Evolutionary conservation across 1,140 invertebrate genomes (phyloP).

Genomic region (Procambarus clarkii): DNA sequence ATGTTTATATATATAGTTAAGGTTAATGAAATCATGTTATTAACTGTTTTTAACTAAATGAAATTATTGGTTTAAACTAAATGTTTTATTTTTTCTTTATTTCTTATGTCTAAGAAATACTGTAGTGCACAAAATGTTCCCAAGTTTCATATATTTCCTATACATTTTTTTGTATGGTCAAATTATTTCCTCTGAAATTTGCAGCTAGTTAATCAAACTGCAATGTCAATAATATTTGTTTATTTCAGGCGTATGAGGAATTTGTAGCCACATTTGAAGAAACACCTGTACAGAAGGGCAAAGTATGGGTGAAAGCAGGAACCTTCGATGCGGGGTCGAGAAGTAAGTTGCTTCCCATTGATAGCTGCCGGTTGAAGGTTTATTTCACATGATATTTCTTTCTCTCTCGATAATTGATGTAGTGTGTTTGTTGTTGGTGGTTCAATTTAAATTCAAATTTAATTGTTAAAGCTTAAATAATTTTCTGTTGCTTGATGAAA

Average conservation of each 20-base stretch:
- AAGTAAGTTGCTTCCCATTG: conserved; percentile 79
- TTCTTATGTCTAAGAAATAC: no score
- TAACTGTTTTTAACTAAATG: no score
- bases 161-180: no score
- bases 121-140: no score
- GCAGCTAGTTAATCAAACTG: background rate
- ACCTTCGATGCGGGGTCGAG: conserved; percentile 95
- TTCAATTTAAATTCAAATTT: no score
- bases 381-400: background rate
- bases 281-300: conserved; percentile 83
- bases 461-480: no score
- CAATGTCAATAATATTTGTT: background rate
- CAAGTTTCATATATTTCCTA: no score
- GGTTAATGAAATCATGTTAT: background rate
- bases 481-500: no score
- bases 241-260: conserved; percentile 85
- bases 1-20: background rate
- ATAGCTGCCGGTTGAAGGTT: background rate
- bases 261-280: conserved; percentile 98
- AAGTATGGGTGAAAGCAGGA: conserved; percentile 97
- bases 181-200: background rate
- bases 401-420: background rate
- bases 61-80: no score
- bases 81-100: no score
- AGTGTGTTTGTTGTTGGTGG: no score